Evolutionary conservation across 2,888 invertebrate genomes (phyloP).

Genomic region (Agonopterix subpropinquella): DNA sequence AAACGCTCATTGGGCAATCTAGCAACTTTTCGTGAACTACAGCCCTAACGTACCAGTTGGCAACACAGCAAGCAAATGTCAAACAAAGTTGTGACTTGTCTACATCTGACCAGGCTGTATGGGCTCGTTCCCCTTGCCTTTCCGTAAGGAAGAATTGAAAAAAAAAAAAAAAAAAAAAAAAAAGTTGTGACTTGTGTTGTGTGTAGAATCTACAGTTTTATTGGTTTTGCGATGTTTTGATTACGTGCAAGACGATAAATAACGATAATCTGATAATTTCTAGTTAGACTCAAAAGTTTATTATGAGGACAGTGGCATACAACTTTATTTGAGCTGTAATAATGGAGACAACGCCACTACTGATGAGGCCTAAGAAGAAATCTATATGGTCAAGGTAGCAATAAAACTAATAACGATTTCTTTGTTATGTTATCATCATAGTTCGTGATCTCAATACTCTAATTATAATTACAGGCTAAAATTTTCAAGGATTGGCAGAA

Average conservation of each 20-base stretch:
- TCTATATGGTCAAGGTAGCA: conserved; percentile 66
- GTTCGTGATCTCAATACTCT: not conserved
- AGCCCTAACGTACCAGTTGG: too few species aligned
- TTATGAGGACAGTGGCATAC: not conserved
- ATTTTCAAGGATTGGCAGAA: conserved; percentile 83
- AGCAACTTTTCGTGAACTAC: too few species aligned
- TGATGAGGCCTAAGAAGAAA: conserved; percentile 55
- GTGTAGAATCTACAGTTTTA: too few species aligned
- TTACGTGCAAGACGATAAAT: not conserved
- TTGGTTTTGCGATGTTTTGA: conserved; percentile 2
- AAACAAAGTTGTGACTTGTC: too few species aligned
- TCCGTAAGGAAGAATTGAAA: too few species aligned
- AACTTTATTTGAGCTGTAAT: conserved; percentile 8
- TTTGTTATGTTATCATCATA: conserved; percentile 6
- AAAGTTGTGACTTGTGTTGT: too few species aligned
- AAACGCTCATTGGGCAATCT: too few species aligned
- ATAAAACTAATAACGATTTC: conserved; percentile 18
- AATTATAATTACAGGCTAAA: conserved; percentile 80
- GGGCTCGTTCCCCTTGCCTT: too few species aligned
- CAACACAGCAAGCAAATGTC: too few species aligned
- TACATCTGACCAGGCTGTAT: too few species aligned
- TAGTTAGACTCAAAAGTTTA: not conserved
- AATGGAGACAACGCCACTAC: conserved; percentile 66
- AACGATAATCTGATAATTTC: not conserved
- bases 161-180: too few species aligned